Percentiles rank a stretch among this genome's conserved stretches.
Evolutionary conservation across 2,113 vertebrate genomes (phyloP).

Genomic region (Galemys pyrenaicus): DNA sequence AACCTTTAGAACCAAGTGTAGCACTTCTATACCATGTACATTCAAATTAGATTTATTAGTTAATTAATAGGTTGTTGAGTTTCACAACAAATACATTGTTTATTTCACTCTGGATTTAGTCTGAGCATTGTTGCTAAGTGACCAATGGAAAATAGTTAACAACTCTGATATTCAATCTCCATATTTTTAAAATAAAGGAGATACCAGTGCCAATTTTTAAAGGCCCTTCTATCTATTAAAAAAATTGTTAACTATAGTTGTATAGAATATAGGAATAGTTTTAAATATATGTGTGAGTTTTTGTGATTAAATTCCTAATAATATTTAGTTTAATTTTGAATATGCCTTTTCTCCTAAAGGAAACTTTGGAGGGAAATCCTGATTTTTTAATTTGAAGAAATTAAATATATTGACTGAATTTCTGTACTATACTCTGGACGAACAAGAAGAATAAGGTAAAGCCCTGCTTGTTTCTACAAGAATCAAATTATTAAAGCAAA

Average conservation of each 20-base stretch:
- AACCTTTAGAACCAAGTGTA: background rate
- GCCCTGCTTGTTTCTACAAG: background rate
- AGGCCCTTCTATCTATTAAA: background rate
- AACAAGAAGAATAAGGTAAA: background rate
- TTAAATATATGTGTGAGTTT: background rate
- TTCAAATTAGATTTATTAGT: background rate
- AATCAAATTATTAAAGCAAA: background rate
- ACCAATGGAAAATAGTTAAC: background rate
- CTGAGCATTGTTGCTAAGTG: background rate
- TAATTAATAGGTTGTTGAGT: background rate
- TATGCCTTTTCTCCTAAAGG: background rate
- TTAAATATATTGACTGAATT: background rate
- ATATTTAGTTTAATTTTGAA: background rate
- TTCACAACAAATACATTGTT: background rate
- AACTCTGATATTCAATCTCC: background rate
- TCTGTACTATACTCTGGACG: background rate
- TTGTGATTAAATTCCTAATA: background rate
- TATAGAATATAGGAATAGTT: background rate
- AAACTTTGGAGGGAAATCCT: background rate
- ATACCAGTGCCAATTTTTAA: background rate
- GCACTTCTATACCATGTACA: background rate
- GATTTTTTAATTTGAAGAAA: background rate
- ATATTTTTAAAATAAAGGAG: background rate
- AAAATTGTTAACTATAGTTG: background rate
- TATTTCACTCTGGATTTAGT: background rate